phyloP scores from a whole-genome alignment of 2,797 vertebrate species.

The Phoeniculus purpureus region DNA sequence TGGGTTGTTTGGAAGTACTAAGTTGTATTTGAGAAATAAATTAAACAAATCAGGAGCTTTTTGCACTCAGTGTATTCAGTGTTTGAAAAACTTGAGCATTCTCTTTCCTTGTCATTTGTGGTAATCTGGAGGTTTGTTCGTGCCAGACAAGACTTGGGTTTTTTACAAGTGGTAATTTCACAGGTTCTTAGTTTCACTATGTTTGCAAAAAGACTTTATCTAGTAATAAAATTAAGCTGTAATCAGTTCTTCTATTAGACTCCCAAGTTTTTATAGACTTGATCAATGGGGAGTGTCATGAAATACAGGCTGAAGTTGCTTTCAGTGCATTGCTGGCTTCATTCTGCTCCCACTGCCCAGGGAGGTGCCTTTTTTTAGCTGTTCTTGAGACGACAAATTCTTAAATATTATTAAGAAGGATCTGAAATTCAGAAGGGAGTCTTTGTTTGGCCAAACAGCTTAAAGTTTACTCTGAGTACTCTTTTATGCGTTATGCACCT shows the following conservation, averaged over 20 bases:
- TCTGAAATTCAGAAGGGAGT: not conserved
- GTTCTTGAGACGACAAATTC: not conserved
- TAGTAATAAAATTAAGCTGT: constrained; percentile 16
- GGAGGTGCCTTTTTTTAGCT: not conserved
- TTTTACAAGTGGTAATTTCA: constrained; percentile 25
- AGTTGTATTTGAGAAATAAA: not conserved
- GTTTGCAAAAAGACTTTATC: constrained; percentile 18
- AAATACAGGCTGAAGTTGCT: not conserved
- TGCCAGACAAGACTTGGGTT: not conserved
- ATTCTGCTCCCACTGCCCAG: fast-evolving
- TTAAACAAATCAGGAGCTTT: not conserved
- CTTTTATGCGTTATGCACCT: not conserved
- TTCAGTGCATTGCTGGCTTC: not conserved
- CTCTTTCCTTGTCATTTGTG: not conserved
- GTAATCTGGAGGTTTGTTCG: not conserved
- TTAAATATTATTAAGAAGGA: not conserved
- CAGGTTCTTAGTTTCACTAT: not conserved
- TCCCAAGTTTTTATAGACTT: constrained; percentile 8
- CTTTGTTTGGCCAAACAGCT: not conserved
- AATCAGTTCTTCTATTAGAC: constrained; percentile 30
- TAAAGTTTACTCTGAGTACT: not conserved
- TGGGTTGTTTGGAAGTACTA: not conserved
- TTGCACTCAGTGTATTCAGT: not conserved
- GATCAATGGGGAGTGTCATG: not conserved
- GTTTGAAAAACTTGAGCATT: not conserved